phyloP scores from a whole-genome alignment of 1,140 invertebrate genomes.

The Drosophila dunni region DNA sequence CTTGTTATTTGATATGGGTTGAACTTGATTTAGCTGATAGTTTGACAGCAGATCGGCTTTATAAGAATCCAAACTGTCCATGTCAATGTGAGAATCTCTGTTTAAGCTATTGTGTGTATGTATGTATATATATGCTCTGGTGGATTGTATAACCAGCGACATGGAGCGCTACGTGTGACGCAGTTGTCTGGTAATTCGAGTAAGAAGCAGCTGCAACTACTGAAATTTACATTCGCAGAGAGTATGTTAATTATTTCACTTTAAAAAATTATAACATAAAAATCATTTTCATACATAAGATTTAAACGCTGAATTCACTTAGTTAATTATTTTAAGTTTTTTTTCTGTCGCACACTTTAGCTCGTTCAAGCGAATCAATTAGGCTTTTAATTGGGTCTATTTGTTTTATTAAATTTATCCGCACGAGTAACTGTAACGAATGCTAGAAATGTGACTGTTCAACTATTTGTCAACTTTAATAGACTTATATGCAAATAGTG shows the following conservation, averaged over 20 bases:
- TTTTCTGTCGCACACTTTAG: constrained; percentile 57
- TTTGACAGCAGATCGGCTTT: constrained; percentile 78
- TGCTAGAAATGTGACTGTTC: constrained; percentile 23
- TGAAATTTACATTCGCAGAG: neutral
- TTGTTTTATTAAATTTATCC: constrained; percentile 57
- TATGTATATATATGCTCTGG: constrained; percentile 5
- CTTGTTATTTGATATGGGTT: constrained; percentile 80
- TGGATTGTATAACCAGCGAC: constrained; percentile 39
- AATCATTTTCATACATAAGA: neutral
- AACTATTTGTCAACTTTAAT: constrained; percentile 37
- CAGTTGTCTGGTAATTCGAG: constrained; percentile 50
- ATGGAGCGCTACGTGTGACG: constrained; percentile 42
- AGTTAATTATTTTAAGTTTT: neutral
- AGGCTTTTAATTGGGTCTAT: constrained; percentile 10
- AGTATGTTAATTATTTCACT: neutral
- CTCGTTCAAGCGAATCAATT: constrained; percentile 66
- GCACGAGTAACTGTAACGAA: constrained; percentile 63
- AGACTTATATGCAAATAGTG: constrained; percentile 40
- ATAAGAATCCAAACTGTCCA: constrained; percentile 57
- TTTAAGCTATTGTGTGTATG: neutral
- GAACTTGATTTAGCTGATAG: constrained; percentile 75
- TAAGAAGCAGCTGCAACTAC: constrained; percentile 38
- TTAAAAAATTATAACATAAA: neutral
- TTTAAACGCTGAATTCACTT: constrained; percentile 30
- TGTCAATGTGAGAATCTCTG: constrained; percentile 21